These are phyloP conservation scores for Dascillus cervinus DNA, from an alignment of 2,888 invertebrate species.

Conservation along the genomic window DNA sequence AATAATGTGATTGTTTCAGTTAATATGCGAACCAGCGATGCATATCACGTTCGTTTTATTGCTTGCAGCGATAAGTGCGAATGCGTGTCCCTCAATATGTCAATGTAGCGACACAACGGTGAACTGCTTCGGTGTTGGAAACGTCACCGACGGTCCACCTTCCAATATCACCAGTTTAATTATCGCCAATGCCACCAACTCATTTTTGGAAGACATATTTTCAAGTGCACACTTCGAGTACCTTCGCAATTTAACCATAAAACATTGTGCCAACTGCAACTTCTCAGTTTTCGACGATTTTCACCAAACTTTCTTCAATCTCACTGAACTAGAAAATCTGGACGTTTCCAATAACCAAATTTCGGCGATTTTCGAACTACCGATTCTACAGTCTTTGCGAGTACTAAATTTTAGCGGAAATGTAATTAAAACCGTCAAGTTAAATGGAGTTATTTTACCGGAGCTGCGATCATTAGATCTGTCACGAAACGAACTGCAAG, in stretches of 20 bases:
- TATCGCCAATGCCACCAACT: slow-evolving; percentile 18
- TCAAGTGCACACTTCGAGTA: slow-evolving; percentile 18
- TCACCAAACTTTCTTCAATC: slow-evolving; percentile 22
- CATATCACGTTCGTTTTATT: slow-evolving; percentile 31
- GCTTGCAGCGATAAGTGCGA: slow-evolving; percentile 26
- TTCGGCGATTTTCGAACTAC: slow-evolving; percentile 44
- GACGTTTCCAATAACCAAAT: slow-evolving; percentile 56
- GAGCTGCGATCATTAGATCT: slow-evolving; percentile 62
- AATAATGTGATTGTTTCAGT: background rate
- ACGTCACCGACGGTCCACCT: slow-evolving; percentile 17
- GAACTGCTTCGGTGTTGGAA: slow-evolving; percentile 11
- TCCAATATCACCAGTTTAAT: slow-evolving; percentile 11
- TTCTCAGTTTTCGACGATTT: slow-evolving; percentile 16
- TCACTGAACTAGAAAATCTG: slow-evolving; percentile 46
- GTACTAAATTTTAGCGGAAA: slow-evolving; percentile 61
- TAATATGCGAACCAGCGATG: slow-evolving; percentile 20
- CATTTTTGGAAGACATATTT: slow-evolving; percentile 22
- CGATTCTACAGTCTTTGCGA: slow-evolving; percentile 49
- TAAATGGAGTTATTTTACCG: slow-evolving; percentile 52
- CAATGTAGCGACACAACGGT: slow-evolving; percentile 23
- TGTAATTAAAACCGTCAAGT: slow-evolving; percentile 49
- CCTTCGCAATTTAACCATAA: slow-evolving; percentile 14
- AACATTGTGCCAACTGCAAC: slow-evolving; percentile 13
- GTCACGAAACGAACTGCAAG: slow-evolving; percentile 57
- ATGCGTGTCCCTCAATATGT: slow-evolving; percentile 33